These are phyloP conservation scores for Loxodonta africana DNA, from an alignment of 2,113 vertebrate species.

Conservation along the genomic window DNA sequence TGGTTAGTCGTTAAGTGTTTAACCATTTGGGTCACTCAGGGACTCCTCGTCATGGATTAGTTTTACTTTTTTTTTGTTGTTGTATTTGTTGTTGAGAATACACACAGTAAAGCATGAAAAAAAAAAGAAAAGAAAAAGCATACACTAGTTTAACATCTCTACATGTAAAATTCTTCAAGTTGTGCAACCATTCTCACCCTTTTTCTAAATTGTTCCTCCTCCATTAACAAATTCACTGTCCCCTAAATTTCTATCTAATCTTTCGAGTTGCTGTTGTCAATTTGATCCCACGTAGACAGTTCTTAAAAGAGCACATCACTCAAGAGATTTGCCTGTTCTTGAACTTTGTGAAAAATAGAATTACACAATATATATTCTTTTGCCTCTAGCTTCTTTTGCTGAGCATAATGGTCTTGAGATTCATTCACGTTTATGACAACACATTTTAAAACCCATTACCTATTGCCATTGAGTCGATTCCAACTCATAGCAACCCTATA, in stretches of 20 bases:
- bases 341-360: background rate
- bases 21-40: background rate
- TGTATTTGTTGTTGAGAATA: background rate
- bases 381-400: background rate
- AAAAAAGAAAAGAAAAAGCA: background rate
- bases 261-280: no score
- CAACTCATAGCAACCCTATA: no score
- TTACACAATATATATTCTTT: background rate
- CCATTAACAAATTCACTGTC: no score
- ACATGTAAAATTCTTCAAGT: no score
- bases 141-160: no score
- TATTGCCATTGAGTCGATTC: no score
- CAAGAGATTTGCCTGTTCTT: constrained; percentile 15
- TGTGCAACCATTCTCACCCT: no score
- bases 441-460: background rate
- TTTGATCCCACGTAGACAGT: no score
- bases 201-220: no score
- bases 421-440: background rate
- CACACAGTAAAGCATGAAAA: background rate
- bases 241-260: no score
- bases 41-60: background rate
- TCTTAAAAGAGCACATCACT: no score
- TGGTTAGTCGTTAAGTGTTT: background rate
- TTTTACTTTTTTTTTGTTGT: background rate
- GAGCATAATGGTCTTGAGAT: background rate